A percentile compares a stretch with the other conserved stretches of the same genome.
Conservation (phyloP, 2,113 vertebrate species). For the Acinonyx jubatus region DNA sequence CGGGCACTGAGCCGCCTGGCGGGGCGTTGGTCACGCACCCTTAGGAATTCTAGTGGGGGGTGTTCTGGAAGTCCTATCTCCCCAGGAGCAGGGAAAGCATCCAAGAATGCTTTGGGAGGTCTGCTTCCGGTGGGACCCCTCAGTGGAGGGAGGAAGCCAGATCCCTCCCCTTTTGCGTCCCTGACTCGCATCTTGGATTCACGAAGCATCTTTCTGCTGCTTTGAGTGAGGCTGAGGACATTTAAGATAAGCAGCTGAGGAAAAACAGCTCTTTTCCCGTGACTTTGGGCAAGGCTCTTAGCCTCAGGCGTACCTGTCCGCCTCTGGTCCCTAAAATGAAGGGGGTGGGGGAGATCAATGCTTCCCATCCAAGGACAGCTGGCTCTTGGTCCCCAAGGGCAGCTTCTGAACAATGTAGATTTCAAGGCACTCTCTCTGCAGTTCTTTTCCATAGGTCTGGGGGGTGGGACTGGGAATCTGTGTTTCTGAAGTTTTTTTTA, state of each 20-base stretch:
- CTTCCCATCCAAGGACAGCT: background rate
- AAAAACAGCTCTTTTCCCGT: background rate
- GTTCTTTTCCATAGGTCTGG: background rate
- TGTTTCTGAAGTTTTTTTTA: background rate
- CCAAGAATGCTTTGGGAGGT: background rate
- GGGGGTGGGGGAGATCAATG: background rate
- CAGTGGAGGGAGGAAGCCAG: background rate
- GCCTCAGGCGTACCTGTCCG: background rate
- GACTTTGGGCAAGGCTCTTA: background rate
- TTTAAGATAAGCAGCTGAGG: background rate
- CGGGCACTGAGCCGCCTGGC: constrained; percentile 45
- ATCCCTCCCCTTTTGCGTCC: rapidly evolving
- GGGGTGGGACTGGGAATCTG: background rate
- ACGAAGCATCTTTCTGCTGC: background rate
- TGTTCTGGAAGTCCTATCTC: background rate
- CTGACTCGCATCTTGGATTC: background rate
- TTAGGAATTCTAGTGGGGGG: background rate
- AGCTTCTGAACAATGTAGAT: background rate
- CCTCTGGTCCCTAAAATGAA: background rate
- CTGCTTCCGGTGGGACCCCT: background rate
- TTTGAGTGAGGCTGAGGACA: background rate
- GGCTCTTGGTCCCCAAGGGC: background rate
- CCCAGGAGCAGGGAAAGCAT: background rate
- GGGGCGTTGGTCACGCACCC: rapidly evolving
- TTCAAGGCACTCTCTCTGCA: too few relatives aligned